Conservation (phyloP, 2,888 invertebrate genomes). For the Beris chalybata region DNA sequence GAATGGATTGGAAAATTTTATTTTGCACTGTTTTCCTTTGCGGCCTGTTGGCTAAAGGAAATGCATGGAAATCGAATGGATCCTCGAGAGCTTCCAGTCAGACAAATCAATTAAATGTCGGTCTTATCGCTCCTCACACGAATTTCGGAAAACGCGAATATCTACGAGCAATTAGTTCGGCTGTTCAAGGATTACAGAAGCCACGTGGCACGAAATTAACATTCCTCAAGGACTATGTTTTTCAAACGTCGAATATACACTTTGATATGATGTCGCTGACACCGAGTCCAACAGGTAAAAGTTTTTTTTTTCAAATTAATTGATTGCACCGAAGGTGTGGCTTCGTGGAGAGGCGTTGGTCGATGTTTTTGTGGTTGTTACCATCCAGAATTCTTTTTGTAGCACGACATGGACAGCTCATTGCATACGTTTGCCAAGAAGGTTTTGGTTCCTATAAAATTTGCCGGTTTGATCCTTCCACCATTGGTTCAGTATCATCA, state of each 20-base stretch:
- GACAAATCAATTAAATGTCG: slow-evolving; percentile 52
- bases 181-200: slow-evolving; percentile 63
- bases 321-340: no score
- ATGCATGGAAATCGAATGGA: slow-evolving; percentile 16
- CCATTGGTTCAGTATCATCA: no score
- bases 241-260: slow-evolving; percentile 65
- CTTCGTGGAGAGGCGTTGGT: no score
- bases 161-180: slow-evolving; percentile 65
- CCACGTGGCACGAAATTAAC: slow-evolving; percentile 61
- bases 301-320: slow-evolving; percentile 30
- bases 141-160: slow-evolving; percentile 65
- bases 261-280: slow-evolving; percentile 70
- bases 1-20: slow-evolving; percentile 10
- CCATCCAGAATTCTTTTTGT: no score
- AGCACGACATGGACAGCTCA: no score
- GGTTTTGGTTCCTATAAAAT: no score
- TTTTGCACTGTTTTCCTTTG: slow-evolving; percentile 8
- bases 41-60: neutral
- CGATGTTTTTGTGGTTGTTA: no score
- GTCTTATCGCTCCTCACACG: slow-evolving; percentile 56
- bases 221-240: slow-evolving; percentile 67
- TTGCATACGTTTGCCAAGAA: no score
- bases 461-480: no score
- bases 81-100: slow-evolving; percentile 24
- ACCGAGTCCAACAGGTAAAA: slow-evolving; percentile 73